Base-by-base conservation (phyloP, 1,140 invertebrate genomes). In the Sarcophaga bullata region DNA sequence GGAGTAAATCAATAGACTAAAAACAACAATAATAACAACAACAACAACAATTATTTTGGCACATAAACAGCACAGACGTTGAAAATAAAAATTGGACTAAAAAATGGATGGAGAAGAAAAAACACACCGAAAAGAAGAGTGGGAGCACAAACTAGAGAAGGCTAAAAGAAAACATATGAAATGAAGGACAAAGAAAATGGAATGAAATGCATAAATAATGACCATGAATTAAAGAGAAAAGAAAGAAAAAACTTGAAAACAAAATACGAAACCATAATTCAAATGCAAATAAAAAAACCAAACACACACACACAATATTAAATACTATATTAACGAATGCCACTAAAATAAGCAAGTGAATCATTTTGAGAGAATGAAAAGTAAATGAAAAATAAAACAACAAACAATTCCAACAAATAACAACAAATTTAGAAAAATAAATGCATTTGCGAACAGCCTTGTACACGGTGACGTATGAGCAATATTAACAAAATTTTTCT, bases 391-490 rank as follows among this genome's bases (percentile, higher is more conserved):
- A 68, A 37, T 37, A 58, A 58, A 58, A 15, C 10, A 58, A 58
- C 15, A 58, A 37, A 37, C n/a, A n/a, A n/a, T n/a, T 37, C 4
- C 4, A 68, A 11, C 15, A 68, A 15, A 7, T n/a, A 68, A 68
- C 3, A 68, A 15, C 17, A 72, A 49, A 37, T n/a, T 25, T 11
- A 76, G 8, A 4, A 11, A 76, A 11, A 50, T 47, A 17, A 15
- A 7, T 8, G 17, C 62, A 25, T 25, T 25, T 25, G 37, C 19
- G 19, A 62, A 62, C n/a, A 58, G 62, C 80, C 58, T 58, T 80
- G 80, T 48, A 17, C 80, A 80, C 17, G 47, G 80, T 80, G 80
- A 80, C 80, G 80, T 80, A 80, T 80, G 52, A 80, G 80, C 48
- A 80, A 80, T 46, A 68, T 62, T 7, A 52, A 68, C 4, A 15